Percentiles rank a stretch among this genome's conserved stretches.
These are phyloP conservation scores for Drosophila pseudotalamancana DNA, from an alignment of 2,888 invertebrate genomes.

Conservation along the genomic window DNA sequence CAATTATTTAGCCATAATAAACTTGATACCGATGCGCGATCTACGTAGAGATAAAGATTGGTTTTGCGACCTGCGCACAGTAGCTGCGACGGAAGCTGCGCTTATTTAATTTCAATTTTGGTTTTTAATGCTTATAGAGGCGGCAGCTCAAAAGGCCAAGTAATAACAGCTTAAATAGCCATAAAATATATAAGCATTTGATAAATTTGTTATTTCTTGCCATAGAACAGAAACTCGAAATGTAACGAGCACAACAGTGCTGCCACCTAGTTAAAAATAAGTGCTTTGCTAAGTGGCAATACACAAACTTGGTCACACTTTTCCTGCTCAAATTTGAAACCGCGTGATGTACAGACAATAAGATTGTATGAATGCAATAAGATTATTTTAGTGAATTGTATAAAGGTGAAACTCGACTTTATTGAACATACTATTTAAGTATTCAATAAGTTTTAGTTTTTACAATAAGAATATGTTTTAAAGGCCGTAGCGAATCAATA, in stretches of 20 bases:
- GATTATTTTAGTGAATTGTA: too few species aligned
- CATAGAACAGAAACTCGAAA: neutral
- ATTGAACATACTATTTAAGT: too few species aligned
- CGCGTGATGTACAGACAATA: neutral
- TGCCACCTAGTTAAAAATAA: constrained; percentile 14
- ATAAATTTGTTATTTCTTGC: neutral
- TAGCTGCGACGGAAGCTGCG: constrained; percentile 32
- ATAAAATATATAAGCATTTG: neutral
- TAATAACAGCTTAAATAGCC: neutral
- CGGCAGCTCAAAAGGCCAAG: neutral
- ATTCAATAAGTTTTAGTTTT: neutral
- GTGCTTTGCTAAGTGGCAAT: neutral
- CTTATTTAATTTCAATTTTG: constrained; percentile 41
- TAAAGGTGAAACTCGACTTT: too few species aligned
- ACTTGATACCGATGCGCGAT: constrained; percentile 51
- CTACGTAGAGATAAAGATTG: constrained; percentile 37
- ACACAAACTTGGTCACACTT: constrained; percentile 16
- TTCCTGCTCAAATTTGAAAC: neutral
- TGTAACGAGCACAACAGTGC: neutral
- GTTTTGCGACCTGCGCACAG: constrained; percentile 39
- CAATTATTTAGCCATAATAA: constrained; percentile 64
- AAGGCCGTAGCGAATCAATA: neutral
- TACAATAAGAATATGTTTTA: neutral
- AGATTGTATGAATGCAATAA: too few species aligned
- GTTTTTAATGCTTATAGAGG: constrained; percentile 16